phyloP scores from a whole-genome alignment of 1,140 invertebrate genomes.

The Diploscapter pachys region DNA sequence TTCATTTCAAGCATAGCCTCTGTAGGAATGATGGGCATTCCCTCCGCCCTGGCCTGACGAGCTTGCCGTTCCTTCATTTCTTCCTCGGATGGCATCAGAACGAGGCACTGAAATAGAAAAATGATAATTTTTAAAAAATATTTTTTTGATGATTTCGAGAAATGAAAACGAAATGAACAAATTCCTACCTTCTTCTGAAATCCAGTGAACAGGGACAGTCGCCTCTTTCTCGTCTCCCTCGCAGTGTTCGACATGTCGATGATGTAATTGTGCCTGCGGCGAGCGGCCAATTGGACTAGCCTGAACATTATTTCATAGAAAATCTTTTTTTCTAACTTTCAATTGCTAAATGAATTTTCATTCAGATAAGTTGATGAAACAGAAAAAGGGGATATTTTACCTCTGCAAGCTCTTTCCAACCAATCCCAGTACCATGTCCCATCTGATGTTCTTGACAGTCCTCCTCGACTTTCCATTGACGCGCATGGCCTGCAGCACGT shows the following conservation, averaged over 20 bases:
- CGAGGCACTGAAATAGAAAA: constrained; percentile 44
- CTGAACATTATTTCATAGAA: background rate
- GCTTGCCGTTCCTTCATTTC: constrained; percentile 30
- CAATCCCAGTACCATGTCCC: constrained; percentile 58
- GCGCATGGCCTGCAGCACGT: constrained; percentile 48
- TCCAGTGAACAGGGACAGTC: constrained; percentile 45
- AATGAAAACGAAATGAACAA: too few relatives aligned
- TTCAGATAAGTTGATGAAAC: background rate
- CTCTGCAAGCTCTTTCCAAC: constrained; percentile 44
- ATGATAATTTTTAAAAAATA: background rate
- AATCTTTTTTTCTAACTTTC: too few relatives aligned
- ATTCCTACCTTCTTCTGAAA: constrained; percentile 39
- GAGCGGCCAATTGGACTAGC: constrained; percentile 45
- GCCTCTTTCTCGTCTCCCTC: constrained; percentile 43
- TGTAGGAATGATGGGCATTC: constrained; percentile 42
- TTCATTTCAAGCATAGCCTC: constrained; percentile 55
- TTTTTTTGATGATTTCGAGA: background rate
- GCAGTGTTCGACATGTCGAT: constrained; percentile 54
- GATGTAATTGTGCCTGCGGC: constrained; percentile 56
- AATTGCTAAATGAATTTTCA: background rate
- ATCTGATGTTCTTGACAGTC: constrained; percentile 49
- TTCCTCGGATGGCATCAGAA: constrained; percentile 42
- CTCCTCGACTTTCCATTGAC: constrained; percentile 53
- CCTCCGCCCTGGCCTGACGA: constrained; percentile 30
- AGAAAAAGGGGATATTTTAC: constrained; percentile 26